Conservation (phyloP, 1,140 invertebrate genomes). For the Drosophila sturtevanti region DNA sequence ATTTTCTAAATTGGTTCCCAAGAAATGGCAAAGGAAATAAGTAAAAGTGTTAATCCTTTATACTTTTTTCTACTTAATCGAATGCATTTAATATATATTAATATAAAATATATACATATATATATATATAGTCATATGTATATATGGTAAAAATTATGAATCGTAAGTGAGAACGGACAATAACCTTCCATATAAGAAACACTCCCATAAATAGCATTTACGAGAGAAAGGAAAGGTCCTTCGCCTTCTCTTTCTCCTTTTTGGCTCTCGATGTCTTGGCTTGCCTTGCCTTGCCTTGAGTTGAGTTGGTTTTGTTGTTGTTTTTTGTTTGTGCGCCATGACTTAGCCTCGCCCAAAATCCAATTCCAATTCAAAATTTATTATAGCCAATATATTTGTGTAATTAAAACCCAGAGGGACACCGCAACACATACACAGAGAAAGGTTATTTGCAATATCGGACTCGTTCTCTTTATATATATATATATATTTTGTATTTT, state of each 20-base stretch:
- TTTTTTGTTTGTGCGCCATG: slow-evolving; percentile 5
- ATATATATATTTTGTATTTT: too few relatives aligned
- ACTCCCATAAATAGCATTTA: slow-evolving; percentile 45
- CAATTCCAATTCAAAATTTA: slow-evolving; percentile 46
- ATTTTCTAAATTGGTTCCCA: too few relatives aligned
- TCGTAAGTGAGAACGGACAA: slow-evolving; percentile 15
- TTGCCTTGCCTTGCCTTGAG: background rate
- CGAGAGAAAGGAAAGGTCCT: slow-evolving; percentile 31
- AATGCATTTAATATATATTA: too few relatives aligned
- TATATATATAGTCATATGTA: too few relatives aligned
- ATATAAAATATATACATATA: too few relatives aligned
- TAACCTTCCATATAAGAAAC: slow-evolving; percentile 16
- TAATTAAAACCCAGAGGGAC: slow-evolving; percentile 40
- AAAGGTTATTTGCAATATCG: slow-evolving; percentile 40
- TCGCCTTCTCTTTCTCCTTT: background rate
- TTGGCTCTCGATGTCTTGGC: too few relatives aligned
- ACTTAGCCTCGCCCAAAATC: slow-evolving; percentile 35
- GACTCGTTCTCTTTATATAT: slow-evolving; percentile 19
- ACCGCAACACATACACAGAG: slow-evolving; percentile 13
- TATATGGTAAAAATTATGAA: background rate
- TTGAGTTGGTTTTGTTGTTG: background rate
- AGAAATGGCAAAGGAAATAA: too few relatives aligned
- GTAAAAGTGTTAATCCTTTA: too few relatives aligned
- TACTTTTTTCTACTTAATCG: too few relatives aligned
- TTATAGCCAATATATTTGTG: slow-evolving; percentile 53